Evolutionary conservation across 2,797 vertebrate species (phyloP), one percentile per base, ranked within the genome.

Genomic region (Vultur gryphus): DNA sequence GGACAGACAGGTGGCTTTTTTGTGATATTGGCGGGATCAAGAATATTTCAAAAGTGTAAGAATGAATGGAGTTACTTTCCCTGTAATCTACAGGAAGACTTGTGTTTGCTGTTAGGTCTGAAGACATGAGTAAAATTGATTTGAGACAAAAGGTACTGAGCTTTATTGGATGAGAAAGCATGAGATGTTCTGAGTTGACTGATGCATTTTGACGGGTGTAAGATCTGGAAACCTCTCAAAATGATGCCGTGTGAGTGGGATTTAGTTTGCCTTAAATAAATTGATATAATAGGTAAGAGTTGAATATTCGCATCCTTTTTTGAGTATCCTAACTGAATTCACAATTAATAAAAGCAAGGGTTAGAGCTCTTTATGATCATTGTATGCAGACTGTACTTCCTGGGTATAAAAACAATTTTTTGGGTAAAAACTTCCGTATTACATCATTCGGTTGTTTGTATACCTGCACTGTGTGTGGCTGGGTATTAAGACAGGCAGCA

Each of bases 171-270:
- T 86, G 67, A 39, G 88, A 89, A 79, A 69, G 49, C 31, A 7
- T 25, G 46, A 71, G 62, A 17, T 75, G 12, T 72, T 86, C 35
- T 25, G 21, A 65, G 26, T 7, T 81, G 83, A n/a, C 46, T 48
- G 54, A 57, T 86, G 33, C 10, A 17, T 54, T 86, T 69, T 88
- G 61, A 51, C 81, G 37, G 62, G 13, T 59, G 1, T 2, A 58
- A 67, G 48, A 33, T 67, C n/a, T 77, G 59, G 57, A 86, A 90
- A 43, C 37, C 16, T 86, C 69, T 95, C 37, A 78, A 61, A 77
- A 64, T 3, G 2, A 24, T 84, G 57, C 39, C 0, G 0, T 78
- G 17, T 48, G 62, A 37, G 6, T 16, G 5, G 33, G 13, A 10
- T 71, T 67, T 86, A 71, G 31, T 80, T 89, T 78, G 17, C 73